Conservation (phyloP, 2,888 invertebrate species). For the Sminthurinus aureus region DNA sequence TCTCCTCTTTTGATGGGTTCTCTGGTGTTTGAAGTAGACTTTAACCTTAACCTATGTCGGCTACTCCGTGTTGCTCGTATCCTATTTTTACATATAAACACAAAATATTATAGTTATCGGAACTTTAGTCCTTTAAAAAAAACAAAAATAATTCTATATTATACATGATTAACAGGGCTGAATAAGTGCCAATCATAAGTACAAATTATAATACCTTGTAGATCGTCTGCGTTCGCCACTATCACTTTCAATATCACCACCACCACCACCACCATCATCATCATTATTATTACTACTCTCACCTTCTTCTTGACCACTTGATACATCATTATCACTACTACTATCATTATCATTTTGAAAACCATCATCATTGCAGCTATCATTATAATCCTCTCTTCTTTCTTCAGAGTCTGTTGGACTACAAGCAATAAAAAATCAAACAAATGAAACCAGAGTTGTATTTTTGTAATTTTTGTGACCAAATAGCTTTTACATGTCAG, state of each 20-base stretch:
- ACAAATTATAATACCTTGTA: background rate
- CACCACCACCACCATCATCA: background rate
- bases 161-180: too few species aligned
- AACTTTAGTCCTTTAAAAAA: too few species aligned
- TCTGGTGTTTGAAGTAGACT: background rate
- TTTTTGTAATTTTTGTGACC: too few species aligned
- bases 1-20: background rate
- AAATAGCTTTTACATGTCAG: background rate
- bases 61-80: background rate
- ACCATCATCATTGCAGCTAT: background rate
- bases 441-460: background rate
- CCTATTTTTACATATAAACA: too few species aligned
- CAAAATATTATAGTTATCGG: too few species aligned
- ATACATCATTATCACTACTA: background rate
- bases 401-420: background rate
- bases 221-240: background rate
- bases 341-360: background rate
- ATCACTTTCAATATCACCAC: too few species aligned
- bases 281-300: background rate
- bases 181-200: background rate
- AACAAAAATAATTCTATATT: too few species aligned
- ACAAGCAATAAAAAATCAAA: background rate
- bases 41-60: too few species aligned
- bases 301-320: background rate
- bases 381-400: too few species aligned